Evolutionary conservation across 35 echinoderm and acorn worm species (phyloP).

Genomic region (Heliocidaris erythrogramma): DNA sequence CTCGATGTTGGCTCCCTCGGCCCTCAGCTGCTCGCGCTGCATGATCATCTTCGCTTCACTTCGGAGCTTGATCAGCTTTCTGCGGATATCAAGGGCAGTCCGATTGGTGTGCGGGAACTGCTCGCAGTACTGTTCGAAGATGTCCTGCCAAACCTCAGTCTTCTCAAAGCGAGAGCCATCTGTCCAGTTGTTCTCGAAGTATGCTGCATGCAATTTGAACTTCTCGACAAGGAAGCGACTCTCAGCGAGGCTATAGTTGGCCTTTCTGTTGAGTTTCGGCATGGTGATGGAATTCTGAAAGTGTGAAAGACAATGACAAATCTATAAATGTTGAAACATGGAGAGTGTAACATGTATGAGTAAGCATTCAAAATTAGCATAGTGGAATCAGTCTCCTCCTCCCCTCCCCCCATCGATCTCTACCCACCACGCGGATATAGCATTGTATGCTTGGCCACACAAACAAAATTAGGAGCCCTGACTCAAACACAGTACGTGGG

Average conservation of each 20-base stretch:
- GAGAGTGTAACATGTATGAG: too few species aligned
- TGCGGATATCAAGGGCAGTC: neutral
- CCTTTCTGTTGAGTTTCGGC: neutral
- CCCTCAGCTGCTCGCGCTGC: neutral
- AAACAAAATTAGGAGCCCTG: too few species aligned
- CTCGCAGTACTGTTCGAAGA: neutral
- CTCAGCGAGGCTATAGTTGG: neutral
- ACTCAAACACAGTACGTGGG: too few species aligned
- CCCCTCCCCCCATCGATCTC: too few species aligned
- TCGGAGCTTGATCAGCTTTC: constrained; percentile 31
- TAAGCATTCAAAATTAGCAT: too few species aligned
- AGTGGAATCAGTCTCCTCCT: too few species aligned
- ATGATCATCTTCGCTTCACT: constrained; percentile 23
- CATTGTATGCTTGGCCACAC: too few species aligned
- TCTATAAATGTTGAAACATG: neutral
- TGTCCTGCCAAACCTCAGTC: neutral
- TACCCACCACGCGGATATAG: too few species aligned
- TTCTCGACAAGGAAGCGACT: neutral
- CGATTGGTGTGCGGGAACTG: neutral
- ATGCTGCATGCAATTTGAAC: neutral
- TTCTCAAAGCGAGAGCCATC: neutral
- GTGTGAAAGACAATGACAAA: neutral
- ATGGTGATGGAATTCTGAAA: neutral
- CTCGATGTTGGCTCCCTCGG: neutral
- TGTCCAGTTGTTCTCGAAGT: neutral